These are phyloP conservation scores for Botia kubotai DNA, from an alignment of 2,797 vertebrate species.

Conservation along the genomic window DNA sequence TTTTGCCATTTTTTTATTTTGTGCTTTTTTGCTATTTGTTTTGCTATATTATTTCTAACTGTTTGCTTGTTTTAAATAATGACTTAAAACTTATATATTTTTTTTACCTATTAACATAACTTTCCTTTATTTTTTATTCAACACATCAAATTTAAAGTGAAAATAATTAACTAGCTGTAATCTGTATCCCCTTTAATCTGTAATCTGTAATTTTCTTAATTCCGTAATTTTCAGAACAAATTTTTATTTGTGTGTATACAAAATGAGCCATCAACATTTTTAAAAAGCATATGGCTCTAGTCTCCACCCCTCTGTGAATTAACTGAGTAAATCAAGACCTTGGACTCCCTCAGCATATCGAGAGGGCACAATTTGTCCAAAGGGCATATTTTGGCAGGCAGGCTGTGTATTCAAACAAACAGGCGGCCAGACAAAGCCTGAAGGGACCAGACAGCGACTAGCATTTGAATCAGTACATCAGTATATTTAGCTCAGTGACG, in stretches of 20 bases:
- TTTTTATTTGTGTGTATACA: neutral
- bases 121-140: too few relatives aligned
- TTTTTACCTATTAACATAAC: neutral
- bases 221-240: too few relatives aligned
- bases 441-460: conserved; percentile 18
- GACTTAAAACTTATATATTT: neutral
- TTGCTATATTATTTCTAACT: neutral
- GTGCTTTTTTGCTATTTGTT: neutral
- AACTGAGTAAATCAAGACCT: conserved; percentile 16
- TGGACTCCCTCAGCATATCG: conserved; percentile 13
- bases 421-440: conserved; percentile 36
- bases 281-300: neutral
- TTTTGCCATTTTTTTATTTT: neutral
- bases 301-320: conserved; percentile 14
- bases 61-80: neutral
- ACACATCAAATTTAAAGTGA: too few relatives aligned
- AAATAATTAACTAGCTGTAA: too few relatives aligned
- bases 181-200: too few relatives aligned
- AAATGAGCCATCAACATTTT: neutral
- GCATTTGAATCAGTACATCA: conserved; percentile 22
- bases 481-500: conserved; percentile 36
- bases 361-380: conserved; percentile 29
- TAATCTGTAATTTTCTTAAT: too few relatives aligned
- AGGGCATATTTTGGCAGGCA: conserved; percentile 22
- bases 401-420: conserved; percentile 27